A percentile compares a stretch with the other conserved stretches of the same genome.
Conservation (phyloP, 2,113 vertebrate genomes). For the Pontoporia blainvillei region DNA sequence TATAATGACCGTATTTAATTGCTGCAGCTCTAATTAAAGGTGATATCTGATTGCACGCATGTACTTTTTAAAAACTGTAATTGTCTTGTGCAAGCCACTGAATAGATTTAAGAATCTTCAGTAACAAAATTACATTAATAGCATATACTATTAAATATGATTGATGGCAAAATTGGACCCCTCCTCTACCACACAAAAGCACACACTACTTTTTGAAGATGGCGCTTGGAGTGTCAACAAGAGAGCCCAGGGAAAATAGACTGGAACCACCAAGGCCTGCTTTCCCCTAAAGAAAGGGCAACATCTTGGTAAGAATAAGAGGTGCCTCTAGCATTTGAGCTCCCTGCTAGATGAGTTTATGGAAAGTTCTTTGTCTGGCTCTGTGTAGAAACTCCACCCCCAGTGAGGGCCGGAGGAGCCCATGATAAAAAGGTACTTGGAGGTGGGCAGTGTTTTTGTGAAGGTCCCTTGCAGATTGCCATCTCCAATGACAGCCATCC, state of each 20-base stretch:
- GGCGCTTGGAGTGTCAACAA: conserved; percentile 71
- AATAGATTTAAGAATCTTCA: conserved; percentile 85
- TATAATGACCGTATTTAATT: conserved; percentile 82
- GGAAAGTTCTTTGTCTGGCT: background rate
- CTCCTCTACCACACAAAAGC: conserved; percentile 79
- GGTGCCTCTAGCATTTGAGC: background rate
- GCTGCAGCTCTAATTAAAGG: conserved; percentile 78
- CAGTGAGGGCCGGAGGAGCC: background rate
- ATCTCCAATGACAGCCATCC: background rate
- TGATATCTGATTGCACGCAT: conserved; percentile 77
- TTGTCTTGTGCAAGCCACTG: conserved; percentile 82
- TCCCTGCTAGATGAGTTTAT: background rate
- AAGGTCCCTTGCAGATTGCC: background rate
- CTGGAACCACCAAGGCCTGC: conserved; percentile 33
- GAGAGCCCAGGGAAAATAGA: conserved; percentile 70
- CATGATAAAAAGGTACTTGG: background rate
- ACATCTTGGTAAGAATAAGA: conserved; percentile 12
- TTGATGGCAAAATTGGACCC: conserved; percentile 85
- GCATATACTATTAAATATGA: conserved; percentile 87
- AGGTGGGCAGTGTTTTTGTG: background rate
- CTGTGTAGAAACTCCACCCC: background rate
- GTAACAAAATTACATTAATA: conserved; percentile 87
- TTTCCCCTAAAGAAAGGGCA: conserved; percentile 46
- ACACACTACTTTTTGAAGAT: conserved; percentile 76
- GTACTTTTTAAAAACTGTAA: conserved; percentile 81